These are phyloP conservation scores for Metopolophium dirhodum DNA, from an alignment of 1,140 invertebrate species.

Conservation along the genomic window DNA sequence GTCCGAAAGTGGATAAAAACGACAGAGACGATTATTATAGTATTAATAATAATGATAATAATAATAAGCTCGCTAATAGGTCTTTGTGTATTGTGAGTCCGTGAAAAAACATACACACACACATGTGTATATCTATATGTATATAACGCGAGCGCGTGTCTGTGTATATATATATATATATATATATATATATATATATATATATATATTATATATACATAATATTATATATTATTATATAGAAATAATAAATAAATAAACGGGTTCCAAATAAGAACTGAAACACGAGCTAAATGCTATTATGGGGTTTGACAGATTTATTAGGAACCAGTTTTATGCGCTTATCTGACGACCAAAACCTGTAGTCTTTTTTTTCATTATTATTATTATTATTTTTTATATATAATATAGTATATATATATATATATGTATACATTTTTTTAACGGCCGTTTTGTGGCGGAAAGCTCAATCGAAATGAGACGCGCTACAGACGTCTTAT, in stretches of 20 bases:
- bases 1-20: constrained; percentile 41
- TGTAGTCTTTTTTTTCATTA: constrained; percentile 29
- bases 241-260: constrained; percentile 56
- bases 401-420: neutral
- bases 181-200: neutral
- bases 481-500: neutral
- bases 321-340: constrained; percentile 55
- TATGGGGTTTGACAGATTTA: constrained; percentile 56
- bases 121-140: neutral
- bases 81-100: constrained; percentile 53
- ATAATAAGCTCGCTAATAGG: constrained; percentile 57
- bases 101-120: constrained; percentile 47
- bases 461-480: constrained; percentile 47
- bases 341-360: constrained; percentile 52
- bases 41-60: constrained; percentile 31
- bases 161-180: neutral
- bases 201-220: too few species aligned
- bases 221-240: too few species aligned
- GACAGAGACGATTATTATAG: constrained; percentile 30
- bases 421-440: constrained; percentile 15
- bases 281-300: constrained; percentile 54
- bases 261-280: constrained; percentile 55
- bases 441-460: constrained; percentile 46
- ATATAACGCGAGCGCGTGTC: neutral
- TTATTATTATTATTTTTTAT: constrained; percentile 17